phyloP scores from a whole-genome alignment of 2,113 vertebrate species.

The Grus americana region DNA sequence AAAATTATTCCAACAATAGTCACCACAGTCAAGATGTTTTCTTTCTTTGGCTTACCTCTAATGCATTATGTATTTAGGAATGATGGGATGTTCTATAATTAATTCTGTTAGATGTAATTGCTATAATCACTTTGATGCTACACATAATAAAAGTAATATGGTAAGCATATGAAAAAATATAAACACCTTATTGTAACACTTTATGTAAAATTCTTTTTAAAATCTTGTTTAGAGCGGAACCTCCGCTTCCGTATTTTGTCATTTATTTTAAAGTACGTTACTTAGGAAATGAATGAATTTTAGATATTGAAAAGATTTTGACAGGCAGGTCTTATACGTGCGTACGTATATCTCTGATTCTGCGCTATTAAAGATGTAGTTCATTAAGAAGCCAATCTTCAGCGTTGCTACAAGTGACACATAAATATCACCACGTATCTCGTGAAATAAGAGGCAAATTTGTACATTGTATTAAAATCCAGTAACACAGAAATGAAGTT shows the following conservation, averaged over 20 bases:
- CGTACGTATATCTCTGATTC: neutral
- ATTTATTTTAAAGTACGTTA: neutral
- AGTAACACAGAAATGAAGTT: neutral
- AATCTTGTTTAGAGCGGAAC: neutral
- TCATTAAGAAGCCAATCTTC: constrained; percentile 55
- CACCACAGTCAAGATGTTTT: constrained; percentile 71
- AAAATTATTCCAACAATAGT: constrained; percentile 68
- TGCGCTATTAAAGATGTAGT: constrained; percentile 47
- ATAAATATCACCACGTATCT: neutral
- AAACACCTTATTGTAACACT: constrained; percentile 77
- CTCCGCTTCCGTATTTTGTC: neutral
- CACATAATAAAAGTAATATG: constrained; percentile 83
- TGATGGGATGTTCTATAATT: constrained; percentile 82
- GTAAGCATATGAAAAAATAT: constrained; percentile 79
- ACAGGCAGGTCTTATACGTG: constrained; percentile 15
- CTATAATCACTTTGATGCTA: constrained; percentile 85
- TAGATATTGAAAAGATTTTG: constrained; percentile 36
- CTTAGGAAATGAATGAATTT: constrained; percentile 39
- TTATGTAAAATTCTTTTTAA: constrained; percentile 44
- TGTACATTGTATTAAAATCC: neutral
- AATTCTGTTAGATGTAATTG: constrained; percentile 86
- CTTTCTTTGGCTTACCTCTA: constrained; percentile 78
- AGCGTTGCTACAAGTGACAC: neutral
- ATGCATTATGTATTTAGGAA: constrained; percentile 79
- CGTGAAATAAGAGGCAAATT: neutral